Evolutionary conservation across 2,797 vertebrate genomes (phyloP).

Genomic region (Echiichthys vipera): DNA sequence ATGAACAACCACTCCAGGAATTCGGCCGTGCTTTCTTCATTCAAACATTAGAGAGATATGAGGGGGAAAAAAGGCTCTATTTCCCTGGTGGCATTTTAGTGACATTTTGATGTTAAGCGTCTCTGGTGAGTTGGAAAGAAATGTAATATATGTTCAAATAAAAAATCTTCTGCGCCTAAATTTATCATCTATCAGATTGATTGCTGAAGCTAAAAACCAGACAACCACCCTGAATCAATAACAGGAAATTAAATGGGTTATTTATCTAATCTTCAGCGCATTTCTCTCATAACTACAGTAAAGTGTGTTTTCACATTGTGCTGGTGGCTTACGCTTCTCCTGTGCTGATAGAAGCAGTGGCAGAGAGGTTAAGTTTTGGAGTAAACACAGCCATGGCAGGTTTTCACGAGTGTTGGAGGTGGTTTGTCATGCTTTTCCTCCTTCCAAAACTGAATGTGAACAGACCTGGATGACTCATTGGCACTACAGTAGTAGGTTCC

Average conservation of each 20-base stretch:
- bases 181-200: conserved; percentile 72
- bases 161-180: conserved; percentile 50
- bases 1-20: conserved; percentile 77
- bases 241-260: conserved; percentile 67
- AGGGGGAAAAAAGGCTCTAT: conserved; percentile 73
- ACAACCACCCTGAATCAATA: conserved; percentile 64
- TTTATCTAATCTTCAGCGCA: conserved; percentile 56
- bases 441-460: conserved; percentile 74
- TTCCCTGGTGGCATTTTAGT: conserved; percentile 86
- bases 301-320: conserved; percentile 22
- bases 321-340: conserved; percentile 17
- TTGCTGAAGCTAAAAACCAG: conserved; percentile 62
- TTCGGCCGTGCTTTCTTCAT: conserved; percentile 60
- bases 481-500: conserved; percentile 75
- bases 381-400: conserved; percentile 51
- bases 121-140: conserved; percentile 72
- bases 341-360: conserved; percentile 19
- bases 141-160: conserved; percentile 73
- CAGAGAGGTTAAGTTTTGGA: conserved; percentile 39
- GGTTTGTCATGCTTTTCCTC: conserved; percentile 69
- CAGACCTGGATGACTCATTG: conserved; percentile 79
- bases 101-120: conserved; percentile 85
- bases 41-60: conserved; percentile 69
- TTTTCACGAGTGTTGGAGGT: conserved; percentile 51
- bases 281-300: conserved; percentile 44